Conservation (phyloP, 2,888 invertebrate genomes). For the Chrysolina haemoptera region DNA sequence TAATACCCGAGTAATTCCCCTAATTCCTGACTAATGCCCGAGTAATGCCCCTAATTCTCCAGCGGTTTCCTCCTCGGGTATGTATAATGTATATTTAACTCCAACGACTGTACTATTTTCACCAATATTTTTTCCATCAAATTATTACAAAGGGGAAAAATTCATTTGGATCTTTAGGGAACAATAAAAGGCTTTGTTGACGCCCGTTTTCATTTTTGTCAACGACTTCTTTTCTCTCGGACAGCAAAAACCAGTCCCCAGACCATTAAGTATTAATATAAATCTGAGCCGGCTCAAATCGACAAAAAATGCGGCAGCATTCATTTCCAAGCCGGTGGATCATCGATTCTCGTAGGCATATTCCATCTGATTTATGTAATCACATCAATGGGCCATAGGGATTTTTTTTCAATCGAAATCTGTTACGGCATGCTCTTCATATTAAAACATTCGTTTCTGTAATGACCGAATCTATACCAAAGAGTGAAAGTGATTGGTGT, state of each 20-base stretch:
- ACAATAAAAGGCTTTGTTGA: background rate
- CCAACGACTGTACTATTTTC: too few species aligned
- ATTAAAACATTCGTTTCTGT: conserved; percentile 3
- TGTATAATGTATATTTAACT: too few species aligned
- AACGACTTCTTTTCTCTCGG: background rate
- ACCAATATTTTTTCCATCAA: too few species aligned
- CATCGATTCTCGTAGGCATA: conserved; percentile 7
- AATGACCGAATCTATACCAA: background rate
- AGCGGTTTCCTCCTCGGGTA: too few species aligned
- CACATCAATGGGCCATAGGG: background rate
- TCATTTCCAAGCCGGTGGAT: background rate
- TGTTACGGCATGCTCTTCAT: conserved; percentile 2
- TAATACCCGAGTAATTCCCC: too few species aligned
- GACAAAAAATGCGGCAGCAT: conserved; percentile 9
- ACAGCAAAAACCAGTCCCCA: background rate
- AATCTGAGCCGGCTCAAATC: background rate
- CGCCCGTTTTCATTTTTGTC: background rate
- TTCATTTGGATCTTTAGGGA: background rate
- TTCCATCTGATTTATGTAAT: conserved; percentile 3
- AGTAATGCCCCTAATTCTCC: too few species aligned
- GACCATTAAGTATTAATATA: background rate
- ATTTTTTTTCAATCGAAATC: background rate
- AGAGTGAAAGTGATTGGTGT: background rate
- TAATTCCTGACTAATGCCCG: too few species aligned
- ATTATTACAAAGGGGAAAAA: too few species aligned